Evolutionary conservation across 35 echinoderm and acorn worm genomes (phyloP).

Genomic region (Amphiura filiformis): DNA sequence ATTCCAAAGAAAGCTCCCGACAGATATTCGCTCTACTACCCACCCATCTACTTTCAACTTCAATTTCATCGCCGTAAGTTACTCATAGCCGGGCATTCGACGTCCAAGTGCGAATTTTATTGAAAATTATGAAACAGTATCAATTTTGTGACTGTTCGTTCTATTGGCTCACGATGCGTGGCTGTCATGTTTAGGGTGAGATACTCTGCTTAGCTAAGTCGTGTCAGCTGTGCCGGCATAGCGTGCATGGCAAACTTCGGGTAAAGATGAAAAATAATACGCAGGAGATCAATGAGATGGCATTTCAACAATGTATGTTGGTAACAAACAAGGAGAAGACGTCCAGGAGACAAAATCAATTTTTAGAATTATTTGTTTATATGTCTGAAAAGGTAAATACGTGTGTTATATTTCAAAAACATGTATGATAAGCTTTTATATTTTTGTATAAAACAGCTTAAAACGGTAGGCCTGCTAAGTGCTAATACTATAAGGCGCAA

Average conservation of each 20-base stretch:
- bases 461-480: too few species aligned
- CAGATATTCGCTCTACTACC: not conserved
- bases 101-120: conserved; percentile 3
- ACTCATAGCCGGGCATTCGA: not conserved
- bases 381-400: not conserved
- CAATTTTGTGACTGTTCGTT: not conserved
- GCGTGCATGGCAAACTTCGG: not conserved
- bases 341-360: too few species aligned
- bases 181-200: not conserved
- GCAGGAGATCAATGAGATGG: not conserved
- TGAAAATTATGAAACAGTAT: conserved; percentile 13
- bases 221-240: not conserved
- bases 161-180: not conserved
- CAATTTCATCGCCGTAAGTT: not conserved
- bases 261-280: not conserved
- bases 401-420: not conserved
- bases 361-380: not conserved
- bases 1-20: not conserved
- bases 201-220: not conserved
- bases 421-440: not conserved
- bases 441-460: not conserved
- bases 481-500: too few species aligned
- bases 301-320: not conserved
- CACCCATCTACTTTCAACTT: not conserved
- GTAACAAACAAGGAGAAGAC: not conserved